Conservation (phyloP, 2,113 vertebrate species). For the Typhlomys cinereus region DNA sequence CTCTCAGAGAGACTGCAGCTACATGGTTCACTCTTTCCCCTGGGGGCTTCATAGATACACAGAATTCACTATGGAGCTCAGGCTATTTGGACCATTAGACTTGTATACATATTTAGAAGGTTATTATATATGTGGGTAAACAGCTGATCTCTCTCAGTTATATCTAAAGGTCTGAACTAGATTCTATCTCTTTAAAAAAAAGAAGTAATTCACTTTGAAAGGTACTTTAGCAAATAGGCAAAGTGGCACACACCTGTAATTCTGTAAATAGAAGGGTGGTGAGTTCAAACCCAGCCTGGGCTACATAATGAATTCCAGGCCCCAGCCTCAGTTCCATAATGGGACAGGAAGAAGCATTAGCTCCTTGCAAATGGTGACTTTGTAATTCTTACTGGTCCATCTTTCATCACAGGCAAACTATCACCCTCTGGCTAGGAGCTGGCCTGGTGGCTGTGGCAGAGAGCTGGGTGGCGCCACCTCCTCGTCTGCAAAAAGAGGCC, state of each 20-base stretch:
- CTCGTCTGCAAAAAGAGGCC: constrained; percentile 12
- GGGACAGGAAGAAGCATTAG: neutral
- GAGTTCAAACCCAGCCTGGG: neutral
- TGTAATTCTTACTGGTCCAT: neutral
- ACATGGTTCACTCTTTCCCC: no score
- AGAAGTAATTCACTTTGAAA: no score
- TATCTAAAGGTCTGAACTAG: neutral
- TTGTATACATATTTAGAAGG: neutral
- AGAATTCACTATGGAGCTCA: neutral
- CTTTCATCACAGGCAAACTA: neutral
- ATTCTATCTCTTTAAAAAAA: neutral
- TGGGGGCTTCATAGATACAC: no score
- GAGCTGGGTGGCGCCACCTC: neutral
- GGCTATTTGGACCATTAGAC: neutral
- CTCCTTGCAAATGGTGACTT: neutral
- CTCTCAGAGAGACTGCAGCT: neutral
- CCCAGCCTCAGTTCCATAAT: no score
- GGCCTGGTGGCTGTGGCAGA: neutral
- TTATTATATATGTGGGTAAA: constrained; percentile 15
- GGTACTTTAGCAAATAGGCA: no score
- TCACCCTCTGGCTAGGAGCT: neutral
- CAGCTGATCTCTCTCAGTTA: neutral
- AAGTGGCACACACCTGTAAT: no score
- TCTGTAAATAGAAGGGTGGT: no score
- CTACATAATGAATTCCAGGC: no score